Evolutionary conservation across 2,113 vertebrate species (phyloP).

Genomic region (Ceratotherium simum): DNA sequence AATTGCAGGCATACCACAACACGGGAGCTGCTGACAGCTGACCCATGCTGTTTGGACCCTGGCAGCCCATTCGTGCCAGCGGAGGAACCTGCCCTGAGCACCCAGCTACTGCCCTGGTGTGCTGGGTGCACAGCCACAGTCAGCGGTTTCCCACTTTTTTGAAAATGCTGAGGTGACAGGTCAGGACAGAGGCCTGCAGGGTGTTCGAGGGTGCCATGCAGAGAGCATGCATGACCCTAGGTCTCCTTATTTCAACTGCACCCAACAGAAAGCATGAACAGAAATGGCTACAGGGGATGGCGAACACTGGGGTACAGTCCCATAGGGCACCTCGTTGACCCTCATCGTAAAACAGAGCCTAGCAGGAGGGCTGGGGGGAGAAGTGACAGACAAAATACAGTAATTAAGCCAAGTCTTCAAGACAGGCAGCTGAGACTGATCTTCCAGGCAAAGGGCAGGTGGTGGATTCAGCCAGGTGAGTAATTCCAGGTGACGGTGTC

Average conservation of each 20-base stretch:
- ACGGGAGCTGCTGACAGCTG: background rate
- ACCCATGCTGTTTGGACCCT: background rate
- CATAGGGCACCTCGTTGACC: background rate
- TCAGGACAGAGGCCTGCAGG: background rate
- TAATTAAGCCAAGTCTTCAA: background rate
- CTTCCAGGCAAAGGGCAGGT: rapidly evolving
- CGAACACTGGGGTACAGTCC: background rate
- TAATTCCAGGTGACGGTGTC: background rate
- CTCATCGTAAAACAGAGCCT: background rate
- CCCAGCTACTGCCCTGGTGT: background rate
- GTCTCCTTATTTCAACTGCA: background rate
- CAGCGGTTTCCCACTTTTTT: background rate
- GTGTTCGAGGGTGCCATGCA: rapidly evolving
- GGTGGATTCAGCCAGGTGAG: background rate
- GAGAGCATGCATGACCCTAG: rapidly evolving
- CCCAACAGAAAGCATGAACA: background rate
- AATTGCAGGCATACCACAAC: background rate
- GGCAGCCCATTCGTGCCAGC: background rate
- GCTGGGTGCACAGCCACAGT: background rate
- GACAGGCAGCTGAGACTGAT: background rate
- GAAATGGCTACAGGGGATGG: too few species aligned
- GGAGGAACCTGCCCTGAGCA: too few species aligned
- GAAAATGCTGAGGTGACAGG: too few species aligned
- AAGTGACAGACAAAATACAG: background rate
- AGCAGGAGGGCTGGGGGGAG: background rate